Evolutionary conservation across 2,113 vertebrate species (phyloP).

Genomic region (Pterocles orientalis): DNA sequence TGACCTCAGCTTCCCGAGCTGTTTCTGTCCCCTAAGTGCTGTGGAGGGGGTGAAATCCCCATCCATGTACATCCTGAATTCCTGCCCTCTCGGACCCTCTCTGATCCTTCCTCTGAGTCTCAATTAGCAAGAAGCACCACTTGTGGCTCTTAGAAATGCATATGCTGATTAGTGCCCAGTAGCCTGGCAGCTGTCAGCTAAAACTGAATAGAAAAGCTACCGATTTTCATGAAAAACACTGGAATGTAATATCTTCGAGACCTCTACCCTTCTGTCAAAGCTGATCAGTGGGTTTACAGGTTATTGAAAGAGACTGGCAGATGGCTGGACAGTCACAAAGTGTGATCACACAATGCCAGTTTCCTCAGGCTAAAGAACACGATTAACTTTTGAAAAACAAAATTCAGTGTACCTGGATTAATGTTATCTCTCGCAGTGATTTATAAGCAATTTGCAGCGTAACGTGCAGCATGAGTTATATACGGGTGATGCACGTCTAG

Average conservation of each 20-base stretch:
- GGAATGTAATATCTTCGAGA: background rate
- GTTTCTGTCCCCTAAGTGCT: background rate
- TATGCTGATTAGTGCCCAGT: background rate
- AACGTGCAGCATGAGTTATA: background rate
- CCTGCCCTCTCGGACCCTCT: background rate
- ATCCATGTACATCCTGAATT: accelerated
- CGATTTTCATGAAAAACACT: background rate
- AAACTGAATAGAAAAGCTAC: background rate
- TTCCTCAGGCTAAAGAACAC: background rate
- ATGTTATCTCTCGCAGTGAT: background rate
- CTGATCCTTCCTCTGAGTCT: background rate
- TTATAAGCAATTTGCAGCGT: background rate
- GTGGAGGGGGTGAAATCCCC: accelerated
- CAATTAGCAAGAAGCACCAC: background rate
- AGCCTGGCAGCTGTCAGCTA: background rate
- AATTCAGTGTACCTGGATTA: constrained; percentile 18
- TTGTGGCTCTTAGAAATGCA: background rate
- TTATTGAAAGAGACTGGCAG: constrained; percentile 21
- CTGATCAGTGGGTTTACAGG: background rate
- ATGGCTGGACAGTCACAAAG: background rate
- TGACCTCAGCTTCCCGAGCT: background rate
- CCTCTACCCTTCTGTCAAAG: background rate
- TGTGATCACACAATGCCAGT: background rate
- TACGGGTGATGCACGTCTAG: constrained; percentile 20
- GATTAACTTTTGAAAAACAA: background rate